These are phyloP conservation scores for Spatulosminthurus flaviceps DNA, from an alignment of 2,888 invertebrate species.

Conservation along the genomic window DNA sequence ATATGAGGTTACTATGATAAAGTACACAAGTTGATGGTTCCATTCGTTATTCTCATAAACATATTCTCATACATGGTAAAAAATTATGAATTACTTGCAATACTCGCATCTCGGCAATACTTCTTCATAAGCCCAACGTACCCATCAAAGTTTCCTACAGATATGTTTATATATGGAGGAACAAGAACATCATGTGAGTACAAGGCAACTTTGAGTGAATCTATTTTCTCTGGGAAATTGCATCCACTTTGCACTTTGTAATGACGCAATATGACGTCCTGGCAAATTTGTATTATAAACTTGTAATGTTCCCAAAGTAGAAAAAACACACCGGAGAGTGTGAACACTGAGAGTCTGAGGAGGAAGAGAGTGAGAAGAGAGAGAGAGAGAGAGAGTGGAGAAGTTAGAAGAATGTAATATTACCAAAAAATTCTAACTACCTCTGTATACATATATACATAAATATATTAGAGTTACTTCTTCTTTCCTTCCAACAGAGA, in stretches of 20 bases:
- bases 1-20: too few species aligned
- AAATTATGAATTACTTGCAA: too few species aligned
- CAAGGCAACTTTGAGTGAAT: not conserved
- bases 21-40: too few species aligned
- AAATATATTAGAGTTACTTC: not conserved
- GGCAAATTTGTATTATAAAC: constrained; percentile 24
- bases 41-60: too few species aligned
- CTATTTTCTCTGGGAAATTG: constrained; percentile 42
- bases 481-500: constrained; percentile 4
- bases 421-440: constrained; percentile 16
- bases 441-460: constrained; percentile 7
- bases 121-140: too few species aligned
- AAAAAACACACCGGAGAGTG: constrained; percentile 13
- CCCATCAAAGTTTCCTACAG: too few species aligned
- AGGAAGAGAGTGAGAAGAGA: not conserved
- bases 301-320: constrained; percentile 13
- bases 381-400: not conserved
- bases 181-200: constrained; percentile 11
- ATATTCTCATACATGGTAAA: too few species aligned
- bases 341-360: too few species aligned
- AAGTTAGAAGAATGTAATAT: not conserved
- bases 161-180: too few species aligned
- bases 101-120: too few species aligned
- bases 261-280: constrained; percentile 43
- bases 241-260: constrained; percentile 47